These are phyloP conservation scores for Tauraco hartlaubi DNA, from an alignment of 2,797 vertebrate genomes.

Conservation along the genomic window DNA sequence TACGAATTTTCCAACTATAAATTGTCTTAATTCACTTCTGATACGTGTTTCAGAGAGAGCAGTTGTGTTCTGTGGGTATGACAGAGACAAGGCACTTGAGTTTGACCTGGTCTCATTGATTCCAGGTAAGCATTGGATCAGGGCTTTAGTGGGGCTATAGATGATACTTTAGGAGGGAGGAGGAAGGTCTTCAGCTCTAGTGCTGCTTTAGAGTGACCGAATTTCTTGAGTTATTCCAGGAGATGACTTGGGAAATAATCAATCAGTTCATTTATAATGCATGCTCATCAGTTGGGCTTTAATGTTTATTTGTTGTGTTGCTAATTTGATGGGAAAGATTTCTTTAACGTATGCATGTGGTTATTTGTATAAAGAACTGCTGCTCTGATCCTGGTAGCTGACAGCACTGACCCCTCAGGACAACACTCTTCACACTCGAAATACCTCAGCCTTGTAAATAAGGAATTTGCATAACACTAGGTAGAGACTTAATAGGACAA, in stretches of 20 bases:
- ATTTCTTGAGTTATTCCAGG: background rate
- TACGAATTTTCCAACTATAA: background rate
- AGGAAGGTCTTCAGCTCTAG: background rate
- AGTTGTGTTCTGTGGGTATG: background rate
- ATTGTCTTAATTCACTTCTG: background rate
- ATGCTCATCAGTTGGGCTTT: background rate
- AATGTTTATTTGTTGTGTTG: background rate
- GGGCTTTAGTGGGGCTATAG: background rate
- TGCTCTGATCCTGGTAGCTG: background rate
- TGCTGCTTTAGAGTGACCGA: background rate
- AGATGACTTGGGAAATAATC: background rate
- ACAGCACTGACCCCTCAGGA: background rate
- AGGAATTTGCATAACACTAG: background rate
- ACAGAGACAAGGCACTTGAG: background rate
- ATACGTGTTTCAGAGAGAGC: background rate
- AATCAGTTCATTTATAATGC: background rate
- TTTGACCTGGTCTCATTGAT: background rate
- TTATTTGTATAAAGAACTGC: background rate
- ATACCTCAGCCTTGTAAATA: background rate
- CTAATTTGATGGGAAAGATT: background rate
- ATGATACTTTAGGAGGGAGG: background rate
- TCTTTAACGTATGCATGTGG: background rate
- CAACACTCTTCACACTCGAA: background rate
- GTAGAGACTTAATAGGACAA: background rate
- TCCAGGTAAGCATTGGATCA: rapidly evolving